phyloP scores from a whole-genome alignment of 2,888 invertebrate genomes.

The Trissoscelio sp. region DNA sequence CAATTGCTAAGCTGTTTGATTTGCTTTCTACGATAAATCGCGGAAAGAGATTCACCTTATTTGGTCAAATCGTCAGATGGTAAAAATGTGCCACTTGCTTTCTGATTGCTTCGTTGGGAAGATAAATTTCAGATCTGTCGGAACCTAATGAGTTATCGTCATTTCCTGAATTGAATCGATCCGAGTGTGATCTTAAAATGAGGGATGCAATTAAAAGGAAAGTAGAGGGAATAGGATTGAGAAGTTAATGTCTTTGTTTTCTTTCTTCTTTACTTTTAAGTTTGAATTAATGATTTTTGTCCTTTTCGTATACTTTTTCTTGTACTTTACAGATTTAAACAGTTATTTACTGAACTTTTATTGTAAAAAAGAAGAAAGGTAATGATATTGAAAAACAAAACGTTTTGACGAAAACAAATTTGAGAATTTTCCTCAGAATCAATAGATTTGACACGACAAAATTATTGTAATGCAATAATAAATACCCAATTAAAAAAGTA shows the following conservation, averaged over 20 bases:
- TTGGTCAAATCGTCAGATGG: slow-evolving; percentile 46
- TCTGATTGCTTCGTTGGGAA: slow-evolving; percentile 7
- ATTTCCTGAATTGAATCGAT: slow-evolving; percentile 30
- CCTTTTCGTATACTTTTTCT: not conserved
- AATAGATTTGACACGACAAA: too few relatives aligned
- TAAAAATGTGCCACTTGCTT: slow-evolving; percentile 44
- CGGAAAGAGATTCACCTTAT: slow-evolving; percentile 50
- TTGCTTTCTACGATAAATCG: slow-evolving; percentile 69
- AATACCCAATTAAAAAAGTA: too few relatives aligned
- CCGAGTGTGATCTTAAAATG: slow-evolving; percentile 29
- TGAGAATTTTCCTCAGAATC: too few relatives aligned
- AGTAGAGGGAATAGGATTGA: slow-evolving; percentile 34
- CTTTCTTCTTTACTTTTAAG: too few relatives aligned
- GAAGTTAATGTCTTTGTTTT: too few relatives aligned
- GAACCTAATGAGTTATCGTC: slow-evolving; percentile 55
- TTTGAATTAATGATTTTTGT: not conserved
- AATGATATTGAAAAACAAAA: too few relatives aligned
- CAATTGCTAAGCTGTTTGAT: slow-evolving; percentile 47
- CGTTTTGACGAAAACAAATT: too few relatives aligned
- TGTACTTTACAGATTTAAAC: too few relatives aligned
- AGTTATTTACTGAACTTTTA: too few relatives aligned
- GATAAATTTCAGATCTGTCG: slow-evolving; percentile 54
- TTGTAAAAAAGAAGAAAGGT: too few relatives aligned
- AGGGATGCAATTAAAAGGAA: slow-evolving; percentile 51
- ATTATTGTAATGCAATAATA: too few relatives aligned